A percentile compares a stretch with the other conserved stretches of the same genome.
Evolutionary conservation across 1,140 invertebrate genomes (phyloP).

Genomic region (Drosophila bipectinata): DNA sequence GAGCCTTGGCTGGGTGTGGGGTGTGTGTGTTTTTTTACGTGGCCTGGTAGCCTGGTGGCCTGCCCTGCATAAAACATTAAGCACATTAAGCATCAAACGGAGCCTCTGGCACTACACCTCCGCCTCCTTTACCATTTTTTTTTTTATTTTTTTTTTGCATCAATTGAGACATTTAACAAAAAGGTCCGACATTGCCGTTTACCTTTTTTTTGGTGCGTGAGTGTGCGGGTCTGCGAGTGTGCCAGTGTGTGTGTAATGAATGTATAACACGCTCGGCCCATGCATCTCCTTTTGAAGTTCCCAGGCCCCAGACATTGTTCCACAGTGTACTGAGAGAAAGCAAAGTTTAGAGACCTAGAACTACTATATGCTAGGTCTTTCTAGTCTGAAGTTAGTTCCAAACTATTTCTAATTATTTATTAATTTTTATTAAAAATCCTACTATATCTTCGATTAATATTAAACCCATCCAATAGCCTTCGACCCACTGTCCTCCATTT

Average conservation of each 20-base stretch:
- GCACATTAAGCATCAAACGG: constrained; percentile 53
- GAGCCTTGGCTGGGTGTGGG: background rate
- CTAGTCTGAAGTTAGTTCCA: too few relatives aligned
- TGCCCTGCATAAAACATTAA: constrained; percentile 68
- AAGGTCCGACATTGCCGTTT: constrained; percentile 45
- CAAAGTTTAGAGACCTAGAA: too few relatives aligned
- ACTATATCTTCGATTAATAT: too few relatives aligned
- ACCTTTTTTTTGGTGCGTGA: constrained; percentile 45
- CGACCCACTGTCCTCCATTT: background rate
- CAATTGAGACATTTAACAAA: constrained; percentile 76
- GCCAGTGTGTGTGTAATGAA: constrained; percentile 34
- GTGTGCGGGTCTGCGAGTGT: constrained; percentile 1
- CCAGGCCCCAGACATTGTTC: background rate
- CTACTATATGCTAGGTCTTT: too few relatives aligned
- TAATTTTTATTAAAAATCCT: too few relatives aligned
- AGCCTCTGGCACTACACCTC: constrained; percentile 2
- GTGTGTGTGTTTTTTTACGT: background rate
- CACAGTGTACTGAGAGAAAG: too few relatives aligned
- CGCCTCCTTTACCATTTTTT: constrained; percentile 6
- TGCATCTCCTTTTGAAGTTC: constrained; percentile 13
- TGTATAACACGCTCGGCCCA: constrained; percentile 39
- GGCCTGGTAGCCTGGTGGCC: background rate
- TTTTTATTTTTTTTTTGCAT: constrained; percentile 25
- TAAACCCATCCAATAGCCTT: too few relatives aligned
- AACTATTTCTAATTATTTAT: too few relatives aligned